These are phyloP conservation scores for Dascyllus trimaculatus DNA, from an alignment of 2,113 vertebrate species.

Conservation along the genomic window DNA sequence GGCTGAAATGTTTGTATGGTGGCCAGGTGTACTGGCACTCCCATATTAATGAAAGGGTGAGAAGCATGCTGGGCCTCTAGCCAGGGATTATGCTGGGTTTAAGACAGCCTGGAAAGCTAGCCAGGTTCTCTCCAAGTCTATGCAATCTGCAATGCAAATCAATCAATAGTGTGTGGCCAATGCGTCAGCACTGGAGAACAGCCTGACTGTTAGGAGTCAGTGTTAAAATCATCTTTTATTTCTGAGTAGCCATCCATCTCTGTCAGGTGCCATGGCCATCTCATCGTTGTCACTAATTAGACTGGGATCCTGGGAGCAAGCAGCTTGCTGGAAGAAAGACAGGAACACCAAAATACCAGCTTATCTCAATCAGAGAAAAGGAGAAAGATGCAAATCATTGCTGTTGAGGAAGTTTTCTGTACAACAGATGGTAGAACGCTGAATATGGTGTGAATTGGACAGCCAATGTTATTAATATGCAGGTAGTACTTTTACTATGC, in stretches of 20 bases:
- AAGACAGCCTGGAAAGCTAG: constrained; percentile 71
- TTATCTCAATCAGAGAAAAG: constrained; percentile 35
- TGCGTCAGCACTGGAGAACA: constrained; percentile 48
- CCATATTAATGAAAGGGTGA: constrained; percentile 70
- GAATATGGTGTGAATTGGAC: no score
- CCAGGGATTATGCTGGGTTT: constrained; percentile 72
- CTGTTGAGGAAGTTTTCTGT: neutral
- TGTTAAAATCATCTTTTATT: constrained; percentile 60
- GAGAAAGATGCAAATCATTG: neutral
- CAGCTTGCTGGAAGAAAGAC: constrained; percentile 45
- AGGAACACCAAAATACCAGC: constrained; percentile 23
- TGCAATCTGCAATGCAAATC: constrained; percentile 83
- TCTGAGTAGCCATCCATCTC: constrained; percentile 69
- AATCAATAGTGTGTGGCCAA: constrained; percentile 61
- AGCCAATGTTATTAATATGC: no score
- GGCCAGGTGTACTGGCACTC: constrained; percentile 50
- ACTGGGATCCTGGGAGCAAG: constrained; percentile 48
- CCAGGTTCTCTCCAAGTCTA: constrained; percentile 74
- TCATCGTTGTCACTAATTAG: constrained; percentile 61
- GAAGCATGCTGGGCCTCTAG: constrained; percentile 54
- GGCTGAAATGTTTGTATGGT: constrained; percentile 39
- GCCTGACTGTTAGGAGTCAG: constrained; percentile 52
- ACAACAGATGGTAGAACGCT: no score
- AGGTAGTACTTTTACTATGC: no score
- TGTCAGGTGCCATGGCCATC: constrained; percentile 75